Base-by-base conservation (phyloP, 2,113 vertebrate species). In the Marmota monax region DNA sequence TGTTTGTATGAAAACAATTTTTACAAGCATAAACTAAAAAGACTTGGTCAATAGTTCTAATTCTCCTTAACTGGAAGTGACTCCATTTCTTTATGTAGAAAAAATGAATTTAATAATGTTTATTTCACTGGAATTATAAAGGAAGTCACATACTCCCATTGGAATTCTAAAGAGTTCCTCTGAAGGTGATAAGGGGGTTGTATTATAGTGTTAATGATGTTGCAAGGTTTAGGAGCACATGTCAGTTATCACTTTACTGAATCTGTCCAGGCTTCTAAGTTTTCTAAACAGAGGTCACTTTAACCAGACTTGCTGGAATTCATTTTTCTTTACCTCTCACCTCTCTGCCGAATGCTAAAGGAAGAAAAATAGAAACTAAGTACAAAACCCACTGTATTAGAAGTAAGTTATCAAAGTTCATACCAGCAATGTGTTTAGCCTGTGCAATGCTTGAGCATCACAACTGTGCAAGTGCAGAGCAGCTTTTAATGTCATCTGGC, bases 281-380 rank as follows among this genome's bases (percentile, higher is more conserved):
- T 86, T 58, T 82, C 45, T 2, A 0, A 67, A 89, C 79, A 84
- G 4, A 37, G 12, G 39, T 34, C 42, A 74, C 37, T 74, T 90
- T 61, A 95, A 86, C 34, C 56, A 96, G 79, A 80, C 53, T 95
- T 84, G 25, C 45, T 84, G 23, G 61, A 80, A 84, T 82, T 89
- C 67, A 42, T 48, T 65, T 83, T 91, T 94, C 83, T 97, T 93
- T 93, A 87, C 72, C 51, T 76, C 61, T 25, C 13, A 70, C 74
- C 67, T 95, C 79, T 92, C n/a, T 84, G 39, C 82, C 87, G 84
- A 94, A 92, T 92, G 51, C 73, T 67, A 95, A 84, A 77, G 53
- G 61, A 93, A 77, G 82, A 95, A 89, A 97, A 88, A 73, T 69
- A 92, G 92, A 82, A 87, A 23, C 34, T 32, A 58, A 92, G 63